These are phyloP conservation scores for Formicarius rufipectus DNA, from an alignment of 2,113 vertebrate species.

Conservation along the genomic window DNA sequence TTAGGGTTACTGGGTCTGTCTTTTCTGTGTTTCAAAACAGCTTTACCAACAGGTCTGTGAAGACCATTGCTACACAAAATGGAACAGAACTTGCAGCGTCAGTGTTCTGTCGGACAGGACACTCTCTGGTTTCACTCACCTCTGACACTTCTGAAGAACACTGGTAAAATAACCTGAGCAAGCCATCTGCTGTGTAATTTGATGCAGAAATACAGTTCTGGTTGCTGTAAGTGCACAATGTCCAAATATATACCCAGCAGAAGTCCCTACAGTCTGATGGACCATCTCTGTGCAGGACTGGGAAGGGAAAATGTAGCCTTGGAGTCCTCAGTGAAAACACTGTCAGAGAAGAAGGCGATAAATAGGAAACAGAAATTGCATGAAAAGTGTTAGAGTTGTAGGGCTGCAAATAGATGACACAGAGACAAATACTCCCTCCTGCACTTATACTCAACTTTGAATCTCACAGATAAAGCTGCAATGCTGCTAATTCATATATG, in stretches of 20 bases:
- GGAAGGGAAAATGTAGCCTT: background rate
- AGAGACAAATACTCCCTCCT: background rate
- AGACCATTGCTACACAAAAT: background rate
- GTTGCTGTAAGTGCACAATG: background rate
- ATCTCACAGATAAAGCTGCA: background rate
- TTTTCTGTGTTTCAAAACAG: background rate
- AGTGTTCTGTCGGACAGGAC: background rate
- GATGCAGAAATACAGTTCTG: background rate
- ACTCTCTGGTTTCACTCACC: background rate
- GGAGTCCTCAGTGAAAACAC: background rate
- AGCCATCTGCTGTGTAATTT: background rate
- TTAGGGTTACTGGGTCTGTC: background rate
- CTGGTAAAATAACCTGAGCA: background rate
- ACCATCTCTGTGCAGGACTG: background rate
- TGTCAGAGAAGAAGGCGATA: background rate
- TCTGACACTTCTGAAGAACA: background rate
- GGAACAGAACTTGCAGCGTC: background rate
- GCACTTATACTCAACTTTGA: background rate
- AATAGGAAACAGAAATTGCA: background rate
- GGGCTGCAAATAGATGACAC: background rate
- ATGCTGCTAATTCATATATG: accelerated
- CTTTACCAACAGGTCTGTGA: background rate
- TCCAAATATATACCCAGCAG: background rate
- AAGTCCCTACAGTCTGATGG: background rate
- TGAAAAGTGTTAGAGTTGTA: background rate